Evolutionary conservation across 2,888 invertebrate species (phyloP).

Genomic region (Beris morrisii): DNA sequence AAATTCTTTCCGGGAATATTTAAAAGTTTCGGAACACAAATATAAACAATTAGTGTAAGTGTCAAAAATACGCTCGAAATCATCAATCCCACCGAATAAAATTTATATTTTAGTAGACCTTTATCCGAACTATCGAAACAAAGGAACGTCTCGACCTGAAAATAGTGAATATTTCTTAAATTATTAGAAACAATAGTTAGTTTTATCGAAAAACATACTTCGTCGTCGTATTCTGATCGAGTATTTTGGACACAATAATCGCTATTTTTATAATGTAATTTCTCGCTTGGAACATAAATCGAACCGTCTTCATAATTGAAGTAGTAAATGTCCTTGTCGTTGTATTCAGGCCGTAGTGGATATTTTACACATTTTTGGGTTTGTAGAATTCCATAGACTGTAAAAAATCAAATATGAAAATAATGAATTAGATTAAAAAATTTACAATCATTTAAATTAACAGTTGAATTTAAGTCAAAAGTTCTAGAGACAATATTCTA

Average conservation of each 20-base stretch:
- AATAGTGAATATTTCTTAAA: slow-evolving; percentile 32
- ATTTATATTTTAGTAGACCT: slow-evolving; percentile 49
- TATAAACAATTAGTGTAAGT: slow-evolving; percentile 68
- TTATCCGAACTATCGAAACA: slow-evolving; percentile 52
- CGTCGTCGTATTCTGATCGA: slow-evolving; percentile 34
- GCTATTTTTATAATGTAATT: slow-evolving; percentile 45
- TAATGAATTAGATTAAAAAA: background rate
- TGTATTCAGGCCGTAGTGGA: slow-evolving; percentile 47
- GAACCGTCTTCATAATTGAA: slow-evolving; percentile 50
- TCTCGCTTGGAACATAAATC: slow-evolving; percentile 44
- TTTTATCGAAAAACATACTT: slow-evolving; percentile 2
- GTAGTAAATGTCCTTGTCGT: slow-evolving; percentile 47
- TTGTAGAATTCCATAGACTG: slow-evolving; percentile 50
- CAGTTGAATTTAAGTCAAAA: background rate
- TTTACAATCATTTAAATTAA: background rate
- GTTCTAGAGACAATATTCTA: too few species aligned
- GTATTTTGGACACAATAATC: slow-evolving; percentile 52
- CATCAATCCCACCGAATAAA: slow-evolving; percentile 56
- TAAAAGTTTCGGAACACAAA: slow-evolving; percentile 64
- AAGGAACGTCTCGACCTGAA: slow-evolving; percentile 46
- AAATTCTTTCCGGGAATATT: slow-evolving; percentile 75
- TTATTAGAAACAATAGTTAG: background rate
- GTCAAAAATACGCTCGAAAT: slow-evolving; percentile 69
- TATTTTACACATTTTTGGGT: slow-evolving; percentile 50
- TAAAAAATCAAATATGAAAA: slow-evolving; percentile 25